A percentile compares a stretch with the other conserved stretches of the same genome.
Conservation (phyloP, 92 coral and sea anemone genomes). For the Zoanthus solanderi region DNA sequence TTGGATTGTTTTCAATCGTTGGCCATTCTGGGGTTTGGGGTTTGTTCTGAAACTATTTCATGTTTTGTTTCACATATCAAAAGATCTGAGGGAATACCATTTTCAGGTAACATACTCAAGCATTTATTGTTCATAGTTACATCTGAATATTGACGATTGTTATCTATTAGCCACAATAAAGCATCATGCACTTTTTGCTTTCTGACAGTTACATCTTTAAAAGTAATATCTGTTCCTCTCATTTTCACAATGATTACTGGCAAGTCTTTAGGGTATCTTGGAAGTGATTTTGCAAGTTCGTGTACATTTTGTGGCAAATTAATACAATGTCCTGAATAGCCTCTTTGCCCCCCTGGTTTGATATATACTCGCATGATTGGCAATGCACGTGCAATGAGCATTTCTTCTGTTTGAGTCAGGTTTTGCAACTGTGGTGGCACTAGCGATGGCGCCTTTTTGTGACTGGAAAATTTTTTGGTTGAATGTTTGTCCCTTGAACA, state of each 20-base stretch:
- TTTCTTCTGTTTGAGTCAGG: constrained; percentile 62
- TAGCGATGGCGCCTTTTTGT: constrained; percentile 37
- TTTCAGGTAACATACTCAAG: constrained; percentile 30
- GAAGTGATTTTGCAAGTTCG: constrained; percentile 59
- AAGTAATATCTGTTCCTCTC: constrained; percentile 52
- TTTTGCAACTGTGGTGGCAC: constrained; percentile 47
- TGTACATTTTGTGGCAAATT: constrained; percentile 70
- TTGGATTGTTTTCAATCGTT: constrained; percentile 52
- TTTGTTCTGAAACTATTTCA: constrained; percentile 33
- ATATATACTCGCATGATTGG: constrained; percentile 57
- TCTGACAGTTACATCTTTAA: constrained; percentile 51
- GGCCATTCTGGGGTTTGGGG: constrained; percentile 48
- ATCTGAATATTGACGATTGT: constrained; percentile 35
- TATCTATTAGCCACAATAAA: constrained; percentile 46
- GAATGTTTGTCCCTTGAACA: constrained; percentile 43
- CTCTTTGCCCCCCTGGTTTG: constrained; percentile 57
- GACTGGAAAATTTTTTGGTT: constrained; percentile 37
- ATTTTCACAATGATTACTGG: constrained; percentile 55
- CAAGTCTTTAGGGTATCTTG: constrained; percentile 49
- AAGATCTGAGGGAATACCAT: constrained; percentile 38
- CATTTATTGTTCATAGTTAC: constrained; percentile 23
- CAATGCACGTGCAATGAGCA: constrained; percentile 66
- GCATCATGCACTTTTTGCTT: constrained; percentile 48
- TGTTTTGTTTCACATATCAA: constrained; percentile 47
- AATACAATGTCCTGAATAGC: constrained; percentile 64